phyloP scores from a whole-genome alignment of 1,140 invertebrate genomes.

The Cyrtorhinus lividipennis region DNA sequence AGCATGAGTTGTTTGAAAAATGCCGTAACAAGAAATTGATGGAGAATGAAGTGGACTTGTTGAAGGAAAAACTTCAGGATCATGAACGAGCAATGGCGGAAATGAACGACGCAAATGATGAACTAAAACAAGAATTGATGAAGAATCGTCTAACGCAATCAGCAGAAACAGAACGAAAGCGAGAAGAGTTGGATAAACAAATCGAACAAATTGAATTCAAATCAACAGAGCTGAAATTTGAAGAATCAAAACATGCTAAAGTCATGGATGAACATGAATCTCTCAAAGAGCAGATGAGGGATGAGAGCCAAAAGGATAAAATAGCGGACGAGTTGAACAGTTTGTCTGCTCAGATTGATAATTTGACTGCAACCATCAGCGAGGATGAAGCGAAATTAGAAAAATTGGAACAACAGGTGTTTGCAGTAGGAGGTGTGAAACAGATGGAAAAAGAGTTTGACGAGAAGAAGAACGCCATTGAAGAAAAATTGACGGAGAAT shows the following conservation, averaged over 20 bases:
- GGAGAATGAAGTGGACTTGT: not conserved
- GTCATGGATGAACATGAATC: no score
- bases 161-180: not conserved
- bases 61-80: not conserved
- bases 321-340: not conserved
- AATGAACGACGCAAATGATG: not conserved
- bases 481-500: not conserved
- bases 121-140: not conserved
- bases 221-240: not conserved
- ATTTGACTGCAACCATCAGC: not conserved
- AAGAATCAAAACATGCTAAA: no score
- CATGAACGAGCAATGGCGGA: not conserved
- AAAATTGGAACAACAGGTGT: not conserved
- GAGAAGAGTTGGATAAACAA: not conserved
- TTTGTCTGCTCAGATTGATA: not conserved
- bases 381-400: not conserved
- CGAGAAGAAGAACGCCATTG: not conserved
- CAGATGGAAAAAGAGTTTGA: not conserved
- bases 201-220: no score
- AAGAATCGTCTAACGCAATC: not conserved
- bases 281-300: no score
- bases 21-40: not conserved
- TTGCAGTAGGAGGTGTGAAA: not conserved
- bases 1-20: not conserved
- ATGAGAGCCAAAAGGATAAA: no score